A percentile compares a stretch with the other conserved stretches of the same genome.
Conservation (phyloP, 1,140 invertebrate genomes). For the Listronotus bonariensis region DNA sequence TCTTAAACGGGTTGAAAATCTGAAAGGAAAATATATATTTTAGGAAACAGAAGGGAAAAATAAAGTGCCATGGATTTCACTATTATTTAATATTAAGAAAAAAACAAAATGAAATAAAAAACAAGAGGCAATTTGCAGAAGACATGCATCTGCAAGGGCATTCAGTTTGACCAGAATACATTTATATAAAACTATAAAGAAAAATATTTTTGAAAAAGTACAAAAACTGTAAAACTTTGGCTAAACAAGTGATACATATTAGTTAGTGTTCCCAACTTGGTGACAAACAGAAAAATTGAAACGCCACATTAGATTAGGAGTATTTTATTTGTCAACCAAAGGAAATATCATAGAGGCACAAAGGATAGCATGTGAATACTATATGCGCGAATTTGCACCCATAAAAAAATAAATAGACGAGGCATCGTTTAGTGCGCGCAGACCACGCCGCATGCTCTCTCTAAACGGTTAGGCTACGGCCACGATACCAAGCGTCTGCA, state of each 20-base stretch:
- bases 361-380: too few species aligned
- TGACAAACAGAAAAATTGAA: background rate
- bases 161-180: too few species aligned
- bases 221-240: constrained; percentile 2
- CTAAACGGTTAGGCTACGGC: too few species aligned
- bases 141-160: background rate
- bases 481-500: too few species aligned
- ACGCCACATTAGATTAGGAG: background rate
- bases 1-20: background rate
- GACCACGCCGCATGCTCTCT: too few species aligned
- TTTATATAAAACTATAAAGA: background rate
- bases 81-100: too few species aligned
- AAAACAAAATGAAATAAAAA: background rate
- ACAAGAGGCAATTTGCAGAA: background rate
- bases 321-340: background rate
- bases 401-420: too few species aligned
- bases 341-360: too few species aligned
- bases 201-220: constrained; percentile 8
- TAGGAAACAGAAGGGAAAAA: background rate
- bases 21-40: constrained; percentile 7
- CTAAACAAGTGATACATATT: constrained; percentile 4
- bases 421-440: too few species aligned
- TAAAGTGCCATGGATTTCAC: background rate
- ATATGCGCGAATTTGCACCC: too few species aligned
- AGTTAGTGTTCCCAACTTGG: background rate